Conservation (phyloP, 2,888 invertebrate species). For the Lepidocyrtoides sp. region DNA sequence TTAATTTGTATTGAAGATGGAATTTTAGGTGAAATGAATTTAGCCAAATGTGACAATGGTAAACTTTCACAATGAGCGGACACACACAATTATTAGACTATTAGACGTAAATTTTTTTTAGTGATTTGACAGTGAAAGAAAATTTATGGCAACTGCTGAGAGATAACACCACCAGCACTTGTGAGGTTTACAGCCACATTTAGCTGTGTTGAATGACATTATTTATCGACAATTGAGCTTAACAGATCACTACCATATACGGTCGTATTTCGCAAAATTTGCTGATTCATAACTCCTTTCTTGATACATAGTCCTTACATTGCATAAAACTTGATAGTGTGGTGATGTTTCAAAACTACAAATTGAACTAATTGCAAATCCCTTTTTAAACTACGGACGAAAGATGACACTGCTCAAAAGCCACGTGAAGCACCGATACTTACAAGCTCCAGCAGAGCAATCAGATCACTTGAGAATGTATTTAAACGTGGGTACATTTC, state of each 20-base stretch:
- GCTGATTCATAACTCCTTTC: constrained; percentile 57
- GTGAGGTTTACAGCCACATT: neutral
- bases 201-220: constrained; percentile 51
- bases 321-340: neutral
- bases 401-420: constrained; percentile 14
- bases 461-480: too few relatives aligned
- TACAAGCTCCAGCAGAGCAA: neutral
- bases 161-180: too few relatives aligned
- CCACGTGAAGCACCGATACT: neutral
- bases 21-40: neutral
- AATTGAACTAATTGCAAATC: constrained; percentile 32
- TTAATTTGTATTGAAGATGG: neutral
- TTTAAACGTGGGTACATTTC: too few relatives aligned
- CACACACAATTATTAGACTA: too few relatives aligned
- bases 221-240: constrained; percentile 71
- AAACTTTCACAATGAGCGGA: neutral
- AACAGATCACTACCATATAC: constrained; percentile 68
- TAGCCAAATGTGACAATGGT: neutral
- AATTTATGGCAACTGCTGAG: too few relatives aligned
- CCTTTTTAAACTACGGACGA: neutral
- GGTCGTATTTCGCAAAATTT: constrained; percentile 45
- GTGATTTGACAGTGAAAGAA: too few relatives aligned
- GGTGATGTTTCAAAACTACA: neutral
- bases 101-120: too few relatives aligned
- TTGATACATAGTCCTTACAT: neutral